Conservation (phyloP, 2,797 vertebrate genomes). For the Pampus argenteus region DNA sequence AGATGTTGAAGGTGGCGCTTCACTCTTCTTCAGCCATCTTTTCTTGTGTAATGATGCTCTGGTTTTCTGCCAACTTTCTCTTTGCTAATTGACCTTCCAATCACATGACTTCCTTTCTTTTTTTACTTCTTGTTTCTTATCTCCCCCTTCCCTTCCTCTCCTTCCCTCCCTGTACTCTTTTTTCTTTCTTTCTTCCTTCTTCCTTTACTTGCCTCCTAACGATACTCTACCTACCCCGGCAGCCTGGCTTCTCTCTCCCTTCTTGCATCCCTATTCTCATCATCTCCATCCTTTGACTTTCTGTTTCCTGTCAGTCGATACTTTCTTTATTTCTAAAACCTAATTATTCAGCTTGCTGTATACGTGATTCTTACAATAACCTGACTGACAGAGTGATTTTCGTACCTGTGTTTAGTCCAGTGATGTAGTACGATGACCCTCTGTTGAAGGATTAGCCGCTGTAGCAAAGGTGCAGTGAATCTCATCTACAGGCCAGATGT, state of each 20-base stretch:
- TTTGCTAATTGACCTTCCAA: conserved; percentile 6
- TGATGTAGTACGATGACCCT: conserved; percentile 31
- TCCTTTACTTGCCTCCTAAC: conserved; percentile 16
- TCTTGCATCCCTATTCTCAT: not conserved
- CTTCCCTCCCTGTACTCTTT: not conserved
- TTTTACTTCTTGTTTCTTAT: conserved; percentile 5
- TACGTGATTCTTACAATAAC: no score
- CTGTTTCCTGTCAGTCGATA: not conserved
- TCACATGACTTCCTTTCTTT: not conserved
- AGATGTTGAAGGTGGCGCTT: conserved; percentile 9
- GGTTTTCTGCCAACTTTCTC: conserved; percentile 13
- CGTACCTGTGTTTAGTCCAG: not conserved
- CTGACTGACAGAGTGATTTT: no score
- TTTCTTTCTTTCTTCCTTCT: not conserved
- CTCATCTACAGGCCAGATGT: conserved; percentile 27
- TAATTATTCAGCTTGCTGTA: not conserved
- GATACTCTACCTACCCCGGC: conserved; percentile 5
- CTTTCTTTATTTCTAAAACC: not conserved
- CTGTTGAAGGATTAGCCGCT: conserved; percentile 41
- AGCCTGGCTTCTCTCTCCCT: not conserved
- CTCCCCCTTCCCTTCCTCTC: not conserved
- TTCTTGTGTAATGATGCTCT: conserved; percentile 22
- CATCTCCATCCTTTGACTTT: no score
- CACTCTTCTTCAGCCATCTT: conserved; percentile 12
- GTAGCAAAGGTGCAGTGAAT: conserved; percentile 38